Evolutionary conservation across 2,113 vertebrate species (phyloP).

Genomic region (Acanthisitta chloris): DNA sequence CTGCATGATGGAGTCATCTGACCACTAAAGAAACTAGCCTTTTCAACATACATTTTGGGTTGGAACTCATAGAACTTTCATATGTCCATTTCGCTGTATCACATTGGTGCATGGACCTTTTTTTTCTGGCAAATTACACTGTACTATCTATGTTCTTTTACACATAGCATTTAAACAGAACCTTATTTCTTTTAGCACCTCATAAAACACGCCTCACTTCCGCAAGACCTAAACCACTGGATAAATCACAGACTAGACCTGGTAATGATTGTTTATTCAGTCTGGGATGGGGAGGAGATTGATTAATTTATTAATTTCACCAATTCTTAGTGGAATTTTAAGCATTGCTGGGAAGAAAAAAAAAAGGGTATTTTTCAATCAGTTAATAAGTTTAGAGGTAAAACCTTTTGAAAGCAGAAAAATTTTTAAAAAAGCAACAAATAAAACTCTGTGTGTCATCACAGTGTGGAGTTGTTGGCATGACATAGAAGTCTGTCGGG

Average conservation of each 20-base stretch:
- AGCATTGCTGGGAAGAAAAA: neutral
- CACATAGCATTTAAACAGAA: neutral
- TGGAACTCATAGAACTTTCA: neutral
- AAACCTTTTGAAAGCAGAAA: neutral
- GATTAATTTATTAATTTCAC: neutral
- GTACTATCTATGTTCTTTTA: neutral
- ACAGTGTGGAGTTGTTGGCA: neutral
- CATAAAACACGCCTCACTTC: constrained; percentile 51
- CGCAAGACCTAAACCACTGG: constrained; percentile 52
- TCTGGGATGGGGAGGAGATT: neutral
- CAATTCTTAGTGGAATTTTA: neutral
- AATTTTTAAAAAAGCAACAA: too few relatives aligned
- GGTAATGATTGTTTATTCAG: constrained; percentile 49
- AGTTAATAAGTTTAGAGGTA: neutral
- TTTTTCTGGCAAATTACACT: neutral
- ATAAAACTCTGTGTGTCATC: neutral
- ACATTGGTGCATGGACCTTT: neutral
- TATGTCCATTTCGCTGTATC: constrained; percentile 13
- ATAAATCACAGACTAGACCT: constrained; percentile 42
- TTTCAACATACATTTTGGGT: constrained; percentile 18
- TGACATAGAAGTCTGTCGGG: neutral
- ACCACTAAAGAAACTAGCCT: constrained; percentile 37
- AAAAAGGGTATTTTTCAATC: neutral
- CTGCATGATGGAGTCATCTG: constrained; percentile 45
- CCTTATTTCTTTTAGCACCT: constrained; percentile 54